Conservation (phyloP, 2,888 invertebrate genomes). For the Parascotia fuliginaria region DNA sequence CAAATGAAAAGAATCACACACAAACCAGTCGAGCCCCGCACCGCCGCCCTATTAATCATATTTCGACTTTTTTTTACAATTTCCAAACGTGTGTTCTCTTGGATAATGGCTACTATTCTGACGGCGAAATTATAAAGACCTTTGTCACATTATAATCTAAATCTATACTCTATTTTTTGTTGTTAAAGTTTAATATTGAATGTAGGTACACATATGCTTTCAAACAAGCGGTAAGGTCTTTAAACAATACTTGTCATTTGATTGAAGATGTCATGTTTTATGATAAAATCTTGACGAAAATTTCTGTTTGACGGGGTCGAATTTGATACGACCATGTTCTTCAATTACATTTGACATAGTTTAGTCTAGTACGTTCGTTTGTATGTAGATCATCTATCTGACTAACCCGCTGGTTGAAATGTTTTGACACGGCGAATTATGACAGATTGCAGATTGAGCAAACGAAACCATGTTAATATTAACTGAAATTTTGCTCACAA, state of each 20-base stretch:
- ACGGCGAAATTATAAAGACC: slow-evolving; percentile 60
- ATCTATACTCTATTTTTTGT: slow-evolving; percentile 24
- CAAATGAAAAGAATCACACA: slow-evolving; percentile 84
- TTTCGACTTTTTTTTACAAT: slow-evolving; percentile 80
- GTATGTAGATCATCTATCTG: slow-evolving; percentile 65
- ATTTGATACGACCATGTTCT: slow-evolving; percentile 66
- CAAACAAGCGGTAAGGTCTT: slow-evolving; percentile 63
- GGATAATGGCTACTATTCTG: slow-evolving; percentile 78
- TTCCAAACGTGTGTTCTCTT: slow-evolving; percentile 81
- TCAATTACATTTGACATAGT: slow-evolving; percentile 80
- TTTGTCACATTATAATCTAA: slow-evolving; percentile 22
- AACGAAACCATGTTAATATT: slow-evolving; percentile 8
- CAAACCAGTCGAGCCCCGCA: slow-evolving; percentile 64
- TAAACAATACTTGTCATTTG: slow-evolving; percentile 81
- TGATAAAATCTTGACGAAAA: slow-evolving; percentile 80
- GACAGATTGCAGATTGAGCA: slow-evolving; percentile 36
- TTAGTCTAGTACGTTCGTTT: slow-evolving; percentile 54
- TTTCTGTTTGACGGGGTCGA: slow-evolving; percentile 80
- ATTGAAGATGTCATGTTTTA: slow-evolving; percentile 79
- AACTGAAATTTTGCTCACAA: slow-evolving; percentile 19
- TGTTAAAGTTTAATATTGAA: slow-evolving; percentile 39
- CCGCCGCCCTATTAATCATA: slow-evolving; percentile 83
- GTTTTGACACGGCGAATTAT: slow-evolving; percentile 51
- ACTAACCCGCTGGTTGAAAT: slow-evolving; percentile 58
- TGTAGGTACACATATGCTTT: slow-evolving; percentile 33